Evolutionary conservation across 2,797 vertebrate species (phyloP).

Genomic region (Helicolenus hilgendorfi): DNA sequence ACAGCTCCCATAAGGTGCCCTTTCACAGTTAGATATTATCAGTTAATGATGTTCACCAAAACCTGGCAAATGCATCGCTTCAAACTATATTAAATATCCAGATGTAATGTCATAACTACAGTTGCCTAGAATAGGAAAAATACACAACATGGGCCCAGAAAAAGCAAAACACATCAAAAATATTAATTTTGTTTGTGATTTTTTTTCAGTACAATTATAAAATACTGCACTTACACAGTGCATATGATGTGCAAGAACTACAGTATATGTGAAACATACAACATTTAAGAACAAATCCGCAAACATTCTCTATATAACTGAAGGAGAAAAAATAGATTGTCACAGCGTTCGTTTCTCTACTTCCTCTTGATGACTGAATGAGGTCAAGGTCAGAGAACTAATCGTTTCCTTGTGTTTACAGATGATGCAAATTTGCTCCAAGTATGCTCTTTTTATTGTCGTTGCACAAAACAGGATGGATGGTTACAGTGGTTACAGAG

Average conservation of each 20-base stretch:
- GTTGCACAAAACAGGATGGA: slow-evolving; percentile 1
- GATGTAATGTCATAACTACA: background rate
- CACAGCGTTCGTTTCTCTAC: background rate
- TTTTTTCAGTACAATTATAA: background rate
- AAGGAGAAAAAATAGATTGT: background rate
- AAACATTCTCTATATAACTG: background rate
- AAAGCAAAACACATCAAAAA: background rate
- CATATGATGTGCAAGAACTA: background rate
- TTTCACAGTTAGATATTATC: background rate
- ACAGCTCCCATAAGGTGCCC: background rate
- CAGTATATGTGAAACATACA: background rate
- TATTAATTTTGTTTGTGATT: background rate
- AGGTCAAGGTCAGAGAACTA: background rate
- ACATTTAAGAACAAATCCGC: background rate
- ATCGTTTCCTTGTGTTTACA: background rate
- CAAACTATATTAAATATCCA: background rate
- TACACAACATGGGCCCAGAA: background rate
- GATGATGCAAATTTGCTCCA: slow-evolving; percentile 5
- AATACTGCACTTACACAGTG: background rate
- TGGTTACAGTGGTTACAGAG: slow-evolving; percentile 49
- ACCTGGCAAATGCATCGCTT: background rate
- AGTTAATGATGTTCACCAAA: background rate
- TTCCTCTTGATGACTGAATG: background rate
- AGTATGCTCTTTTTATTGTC: slow-evolving; percentile 1
- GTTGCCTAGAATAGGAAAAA: background rate